Percentiles rank a stretch among this genome's conserved stretches.
Evolutionary conservation across 92 coral and sea anemone genomes (phyloP).

Genomic region (Actinostola sp.): DNA sequence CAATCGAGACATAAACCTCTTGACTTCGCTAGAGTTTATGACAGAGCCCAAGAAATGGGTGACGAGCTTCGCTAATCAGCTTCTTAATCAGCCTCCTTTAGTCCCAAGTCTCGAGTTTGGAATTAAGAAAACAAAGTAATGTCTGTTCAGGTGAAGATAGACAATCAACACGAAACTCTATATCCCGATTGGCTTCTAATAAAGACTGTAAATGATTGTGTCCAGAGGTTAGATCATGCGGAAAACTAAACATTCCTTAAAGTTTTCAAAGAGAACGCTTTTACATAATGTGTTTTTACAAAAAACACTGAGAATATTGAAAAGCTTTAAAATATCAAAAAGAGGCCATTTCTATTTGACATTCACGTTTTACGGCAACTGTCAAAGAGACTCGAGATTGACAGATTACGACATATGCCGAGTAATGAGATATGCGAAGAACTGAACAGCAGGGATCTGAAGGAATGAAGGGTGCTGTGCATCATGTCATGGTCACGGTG

Average conservation of each 20-base stretch:
- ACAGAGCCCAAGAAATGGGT: conserved; percentile 29
- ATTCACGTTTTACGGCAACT: conserved; percentile 15
- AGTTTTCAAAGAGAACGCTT: conserved; percentile 27
- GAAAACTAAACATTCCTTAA: conserved; percentile 37
- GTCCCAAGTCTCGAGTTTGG: conserved; percentile 35
- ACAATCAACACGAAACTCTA: conserved; percentile 33
- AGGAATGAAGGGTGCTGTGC: conserved; percentile 9
- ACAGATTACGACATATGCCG: conserved; percentile 17
- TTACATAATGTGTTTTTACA: conserved; percentile 23
- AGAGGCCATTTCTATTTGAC: not conserved
- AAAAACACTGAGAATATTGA: conserved; percentile 17
- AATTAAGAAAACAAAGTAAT: conserved; percentile 43
- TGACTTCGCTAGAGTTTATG: conserved; percentile 14
- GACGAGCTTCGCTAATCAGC: conserved; percentile 23
- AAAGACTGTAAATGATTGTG: conserved; percentile 26
- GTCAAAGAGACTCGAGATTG: conserved; percentile 6
- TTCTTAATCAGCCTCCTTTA: conserved; percentile 33
- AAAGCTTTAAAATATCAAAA: conserved; percentile 13
- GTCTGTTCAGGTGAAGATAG: conserved; percentile 54
- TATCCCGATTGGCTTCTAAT: conserved; percentile 35
- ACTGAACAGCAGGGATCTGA: conserved; percentile 10
- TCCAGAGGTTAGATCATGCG: conserved; percentile 35
- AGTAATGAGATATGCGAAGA: conserved; percentile 23
- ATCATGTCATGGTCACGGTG: conserved; percentile 23
- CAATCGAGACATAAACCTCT: conserved; percentile 15